Evolutionary conservation across 2,113 vertebrate species (phyloP), one percentile per base, ranked within the genome.

Genomic region (Trogon melanurus): DNA sequence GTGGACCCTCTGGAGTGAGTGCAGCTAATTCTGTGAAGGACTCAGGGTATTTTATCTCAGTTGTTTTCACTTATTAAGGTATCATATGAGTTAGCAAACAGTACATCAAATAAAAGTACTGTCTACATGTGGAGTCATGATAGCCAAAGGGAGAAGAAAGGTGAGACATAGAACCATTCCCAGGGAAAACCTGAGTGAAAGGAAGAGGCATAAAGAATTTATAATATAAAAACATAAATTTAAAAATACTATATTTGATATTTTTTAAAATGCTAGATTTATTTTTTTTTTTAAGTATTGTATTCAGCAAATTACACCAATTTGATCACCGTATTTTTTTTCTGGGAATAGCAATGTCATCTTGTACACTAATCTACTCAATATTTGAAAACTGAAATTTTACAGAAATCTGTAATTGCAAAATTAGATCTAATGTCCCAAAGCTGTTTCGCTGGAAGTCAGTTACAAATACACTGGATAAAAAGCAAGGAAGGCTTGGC

Each of bases 111-210:
- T 29, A 21, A 17, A 64, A 58, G 21, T 30, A 20, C 36, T 88
- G 4, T 51, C 32, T 50, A 3, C 2, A 0, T 44, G 29, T 45
- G 34, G 9, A 78, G 47, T 67, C 57, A 19, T 10, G 18, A 6
- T 48, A 71, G 32, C 12, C 57, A 67, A 62, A 81, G 85, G 34
- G 32, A 74, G 14, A n/a, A 44, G 16, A 29, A 25, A 41, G 9
- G 16, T 67, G 21, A 23, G 11, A 30, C 5, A 13, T 16, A 58
- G 23, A 89, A 61, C 8, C 4, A 32, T 45, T 80, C 18, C 11
- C 21, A 75, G 50, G 18, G 45, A n/a, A 81, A 79, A 82, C 20
- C n/a, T 29, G 29, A 67, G 22, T 1, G 2, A 72, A 74, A 70
- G 21, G 45, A 10, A 4, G 11, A 76, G 50, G 17, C 22, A 20